Evolutionary conservation across 2,797 vertebrate species (phyloP).

Genomic region (Lutjanus argentimaculatus): DNA sequence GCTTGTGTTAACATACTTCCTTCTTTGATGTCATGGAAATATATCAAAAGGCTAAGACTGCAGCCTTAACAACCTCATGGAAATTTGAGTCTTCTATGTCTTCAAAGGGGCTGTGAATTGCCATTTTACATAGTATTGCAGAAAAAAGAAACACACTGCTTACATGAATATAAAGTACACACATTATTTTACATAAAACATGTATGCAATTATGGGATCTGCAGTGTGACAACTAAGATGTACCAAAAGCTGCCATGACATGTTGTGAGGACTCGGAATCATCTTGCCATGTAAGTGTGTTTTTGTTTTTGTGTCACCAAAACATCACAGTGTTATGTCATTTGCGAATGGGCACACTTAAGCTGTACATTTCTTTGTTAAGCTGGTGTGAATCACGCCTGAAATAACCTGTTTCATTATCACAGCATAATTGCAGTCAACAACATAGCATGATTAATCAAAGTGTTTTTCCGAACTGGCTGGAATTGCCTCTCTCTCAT

Average conservation of each 20-base stretch:
- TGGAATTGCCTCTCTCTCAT: constrained; percentile 64
- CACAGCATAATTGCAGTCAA: constrained; percentile 63
- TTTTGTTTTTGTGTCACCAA: neutral
- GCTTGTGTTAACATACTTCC: constrained; percentile 26
- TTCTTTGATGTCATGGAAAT: constrained; percentile 57
- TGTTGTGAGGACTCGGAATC: neutral
- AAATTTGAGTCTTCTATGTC: constrained; percentile 15
- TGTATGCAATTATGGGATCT: neutral
- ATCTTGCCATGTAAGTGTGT: neutral
- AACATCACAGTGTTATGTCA: neutral
- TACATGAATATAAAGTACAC: constrained; percentile 26
- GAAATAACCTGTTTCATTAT: constrained; percentile 65
- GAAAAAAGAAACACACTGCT: neutral
- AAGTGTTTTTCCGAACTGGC: constrained; percentile 60
- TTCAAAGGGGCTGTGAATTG: constrained; percentile 34
- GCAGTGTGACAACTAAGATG: neutral
- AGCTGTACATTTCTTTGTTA: constrained; percentile 16
- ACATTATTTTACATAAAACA: constrained; percentile 13
- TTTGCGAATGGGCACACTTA: neutral
- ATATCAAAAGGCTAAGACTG: constrained; percentile 27
- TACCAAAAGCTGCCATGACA: constrained; percentile 1
- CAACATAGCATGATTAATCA: constrained; percentile 70
- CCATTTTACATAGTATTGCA: constrained; percentile 26
- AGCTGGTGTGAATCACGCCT: constrained; percentile 40
- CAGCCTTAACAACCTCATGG: constrained; percentile 28